Evolutionary conservation across 2,888 invertebrate genomes (phyloP).

Genomic region (Rhingia rostrata): DNA sequence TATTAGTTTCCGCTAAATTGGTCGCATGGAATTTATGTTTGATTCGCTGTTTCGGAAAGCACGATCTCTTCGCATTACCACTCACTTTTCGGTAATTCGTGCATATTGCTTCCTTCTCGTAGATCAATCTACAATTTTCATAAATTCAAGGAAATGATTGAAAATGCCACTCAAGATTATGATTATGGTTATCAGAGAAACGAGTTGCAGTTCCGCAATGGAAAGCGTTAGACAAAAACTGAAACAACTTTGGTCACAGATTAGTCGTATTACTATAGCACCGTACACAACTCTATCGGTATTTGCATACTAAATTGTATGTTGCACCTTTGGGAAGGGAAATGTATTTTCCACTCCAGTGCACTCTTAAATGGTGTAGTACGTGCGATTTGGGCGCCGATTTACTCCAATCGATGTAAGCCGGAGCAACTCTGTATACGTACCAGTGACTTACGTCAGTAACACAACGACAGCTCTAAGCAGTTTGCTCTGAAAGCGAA

Average conservation of each 20-base stretch:
- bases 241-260: constrained; percentile 1
- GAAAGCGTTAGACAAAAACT: not conserved
- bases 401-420: not conserved
- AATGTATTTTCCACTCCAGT: constrained; percentile 27
- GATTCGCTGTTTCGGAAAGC: not conserved
- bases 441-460: constrained; percentile 17
- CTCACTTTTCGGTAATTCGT: constrained; percentile 26
- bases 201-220: constrained; percentile 25
- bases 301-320: constrained; percentile 26
- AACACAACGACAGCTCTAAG: constrained; percentile 1
- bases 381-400: constrained; percentile 13
- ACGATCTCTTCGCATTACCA: constrained; percentile 25
- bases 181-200: constrained; percentile 19
- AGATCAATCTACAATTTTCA: constrained; percentile 11
- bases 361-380: constrained; percentile 19
- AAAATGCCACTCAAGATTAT: constrained; percentile 26
- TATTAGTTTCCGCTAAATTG: constrained; percentile 4
- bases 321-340: constrained; percentile 17
- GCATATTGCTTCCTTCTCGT: not conserved
- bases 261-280: not conserved
- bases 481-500: constrained; percentile 26
- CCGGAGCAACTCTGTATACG: not conserved
- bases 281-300: not conserved
- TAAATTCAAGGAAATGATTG: constrained; percentile 25
- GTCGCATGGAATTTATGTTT: not conserved